Evolutionary conservation across 2,888 invertebrate species (phyloP).

Genomic region (Phaonia tiefii): DNA sequence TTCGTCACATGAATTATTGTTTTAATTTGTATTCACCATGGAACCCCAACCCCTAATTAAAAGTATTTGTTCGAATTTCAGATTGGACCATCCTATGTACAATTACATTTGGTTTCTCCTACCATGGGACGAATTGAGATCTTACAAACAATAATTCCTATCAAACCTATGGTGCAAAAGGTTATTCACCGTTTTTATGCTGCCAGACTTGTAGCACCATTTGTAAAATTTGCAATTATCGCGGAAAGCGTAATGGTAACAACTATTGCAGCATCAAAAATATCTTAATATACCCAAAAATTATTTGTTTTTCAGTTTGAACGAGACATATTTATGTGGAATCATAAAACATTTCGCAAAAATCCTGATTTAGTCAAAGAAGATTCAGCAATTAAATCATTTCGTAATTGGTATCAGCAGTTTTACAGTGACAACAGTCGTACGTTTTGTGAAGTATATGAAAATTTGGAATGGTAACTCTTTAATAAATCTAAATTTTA

Average conservation of each 20-base stretch:
- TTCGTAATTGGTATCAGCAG: constrained; percentile 91
- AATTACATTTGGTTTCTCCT: constrained; percentile 83
- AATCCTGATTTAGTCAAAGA: constrained; percentile 88
- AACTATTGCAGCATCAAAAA: too few relatives aligned
- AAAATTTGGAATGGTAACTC: constrained; percentile 72
- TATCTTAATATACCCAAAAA: neutral
- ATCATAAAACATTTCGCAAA: constrained; percentile 88
- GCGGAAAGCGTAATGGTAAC: constrained; percentile 87
- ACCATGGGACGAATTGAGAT: constrained; percentile 84
- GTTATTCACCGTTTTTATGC: constrained; percentile 90
- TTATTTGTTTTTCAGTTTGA: constrained; percentile 84
- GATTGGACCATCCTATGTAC: constrained; percentile 90
- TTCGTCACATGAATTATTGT: too few relatives aligned
- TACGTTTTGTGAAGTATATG: constrained; percentile 78
- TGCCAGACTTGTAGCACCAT: constrained; percentile 83
- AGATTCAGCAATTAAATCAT: constrained; percentile 87
- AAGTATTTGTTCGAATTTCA: constrained; percentile 72
- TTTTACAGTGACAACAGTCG: constrained; percentile 90
- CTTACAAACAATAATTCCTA: constrained; percentile 89
- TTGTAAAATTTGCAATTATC: constrained; percentile 85
- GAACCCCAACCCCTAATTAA: too few relatives aligned
- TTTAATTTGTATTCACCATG: too few relatives aligned
- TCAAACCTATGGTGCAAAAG: constrained; percentile 88
- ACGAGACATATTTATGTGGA: constrained; percentile 93
- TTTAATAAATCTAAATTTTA: too few relatives aligned